Evolutionary conservation across 2,888 invertebrate species (phyloP), one percentile per base, ranked within the genome.

Genomic region (Slavum lentiscoides): DNA sequence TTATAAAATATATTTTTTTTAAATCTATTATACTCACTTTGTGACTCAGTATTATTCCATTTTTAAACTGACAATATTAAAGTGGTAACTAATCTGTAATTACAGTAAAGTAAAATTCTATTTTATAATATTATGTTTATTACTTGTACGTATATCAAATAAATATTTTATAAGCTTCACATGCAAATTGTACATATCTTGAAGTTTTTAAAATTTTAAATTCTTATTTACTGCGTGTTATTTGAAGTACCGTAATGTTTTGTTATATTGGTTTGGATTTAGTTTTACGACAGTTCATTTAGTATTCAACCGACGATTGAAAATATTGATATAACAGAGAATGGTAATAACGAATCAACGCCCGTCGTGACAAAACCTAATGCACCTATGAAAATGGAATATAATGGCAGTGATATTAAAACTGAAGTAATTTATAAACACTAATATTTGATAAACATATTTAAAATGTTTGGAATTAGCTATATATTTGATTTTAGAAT

Each of bases 231-330:
- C 17, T 53, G 53, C 17, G 13, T 17, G 53, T 5, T 17, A 53
- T 53, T 55, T 17, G 19, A 19, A 19, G 55, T 55, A 55, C 8
- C 0, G n/a, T 43, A 68, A 68, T 21, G 49, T 21, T 13, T 1
- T 49, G 49, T 13, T 15, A 69, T 49, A 9, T 21, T 55, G 30
- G 21, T 61, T 80, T 80, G 39, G 30, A 37, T 80, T 77, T 55
- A 80, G 77, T 80, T 80, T 64, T 80, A 80, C n/a, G 77, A 80
- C 19, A 70, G 70, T 80, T 64, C 77, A 7, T 80, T 80, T 64
- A 69, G 77, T 62, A 39, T 15, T 39, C 21, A 70, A 55, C 23
- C 55, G 53, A 80, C 55, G 30, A 37, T 64, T 39, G 6, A 23
- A 21, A 37, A 70, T 39, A 72, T 70, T 64, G 55, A 58, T 72